Conservation (phyloP, 2,113 vertebrate species). For the Geothlypis trichas region DNA sequence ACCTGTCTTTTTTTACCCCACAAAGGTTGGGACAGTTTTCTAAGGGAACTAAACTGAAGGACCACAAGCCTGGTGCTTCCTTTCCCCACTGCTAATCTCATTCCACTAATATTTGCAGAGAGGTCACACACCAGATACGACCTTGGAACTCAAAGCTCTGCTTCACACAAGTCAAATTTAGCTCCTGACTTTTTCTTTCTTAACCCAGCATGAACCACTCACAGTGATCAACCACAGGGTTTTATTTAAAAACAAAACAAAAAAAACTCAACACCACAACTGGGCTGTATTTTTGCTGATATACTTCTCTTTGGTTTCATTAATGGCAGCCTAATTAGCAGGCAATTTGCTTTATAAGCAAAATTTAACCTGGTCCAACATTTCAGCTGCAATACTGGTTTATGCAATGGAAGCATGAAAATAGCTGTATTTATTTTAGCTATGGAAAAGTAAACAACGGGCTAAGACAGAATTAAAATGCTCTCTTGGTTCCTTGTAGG, state of each 20-base stretch:
- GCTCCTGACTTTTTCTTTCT: not conserved
- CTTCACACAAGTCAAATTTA: not conserved
- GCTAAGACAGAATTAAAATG: not conserved
- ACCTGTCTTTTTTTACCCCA: not conserved
- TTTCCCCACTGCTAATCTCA: not conserved
- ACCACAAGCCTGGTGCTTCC: not conserved
- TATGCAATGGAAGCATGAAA: not conserved
- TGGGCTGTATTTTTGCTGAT: not conserved
- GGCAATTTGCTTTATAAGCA: not conserved
- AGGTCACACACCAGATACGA: not conserved
- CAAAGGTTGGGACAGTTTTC: not conserved
- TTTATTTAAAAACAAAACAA: not conserved
- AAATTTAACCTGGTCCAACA: not conserved
- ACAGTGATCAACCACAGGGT: rapidly evolving
- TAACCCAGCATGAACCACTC: not conserved
- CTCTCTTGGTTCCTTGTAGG: not conserved
- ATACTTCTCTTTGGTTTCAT: not conserved
- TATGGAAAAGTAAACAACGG: not conserved
- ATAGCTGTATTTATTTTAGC: not conserved
- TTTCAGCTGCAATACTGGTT: no score
- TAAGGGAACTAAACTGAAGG: not conserved
- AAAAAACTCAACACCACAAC: not conserved
- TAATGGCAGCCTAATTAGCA: not conserved
- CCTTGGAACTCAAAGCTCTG: not conserved
- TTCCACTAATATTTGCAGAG: not conserved